Percentiles rank a stretch among this genome's conserved stretches.
These are phyloP conservation scores for Coryphaenoides rupestris DNA, from an alignment of 2,113 vertebrate species.

Conservation along the genomic window DNA sequence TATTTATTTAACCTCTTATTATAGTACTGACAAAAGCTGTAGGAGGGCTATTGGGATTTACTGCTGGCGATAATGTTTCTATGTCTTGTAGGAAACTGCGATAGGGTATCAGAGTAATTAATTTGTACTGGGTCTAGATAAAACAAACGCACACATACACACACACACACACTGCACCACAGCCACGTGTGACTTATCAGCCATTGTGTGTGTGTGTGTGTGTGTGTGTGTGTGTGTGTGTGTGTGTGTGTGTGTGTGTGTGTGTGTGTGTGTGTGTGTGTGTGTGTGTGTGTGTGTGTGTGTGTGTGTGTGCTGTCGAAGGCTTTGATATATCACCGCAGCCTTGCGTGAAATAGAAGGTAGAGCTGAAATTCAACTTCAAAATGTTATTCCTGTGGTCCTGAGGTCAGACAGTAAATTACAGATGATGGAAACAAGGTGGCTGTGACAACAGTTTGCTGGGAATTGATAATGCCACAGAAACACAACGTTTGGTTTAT, in stretches of 20 bases:
- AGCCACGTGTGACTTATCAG: too few species aligned
- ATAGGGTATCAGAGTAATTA: neutral
- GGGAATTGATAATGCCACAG: neutral
- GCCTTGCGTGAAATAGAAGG: neutral
- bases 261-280: neutral
- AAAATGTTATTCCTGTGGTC: neutral
- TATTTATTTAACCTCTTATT: neutral
- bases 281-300: too few species aligned
- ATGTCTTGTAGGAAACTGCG: neutral
- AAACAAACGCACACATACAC: too few species aligned
- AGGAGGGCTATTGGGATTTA: neutral
- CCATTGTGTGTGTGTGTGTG: neutral
- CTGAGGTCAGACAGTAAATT: neutral
- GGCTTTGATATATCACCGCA: constrained; percentile 1
- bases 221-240: neutral
- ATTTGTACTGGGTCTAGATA: neutral
- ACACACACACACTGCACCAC: too few species aligned
- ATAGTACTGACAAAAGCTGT: neutral
- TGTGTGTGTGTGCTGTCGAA: neutral
- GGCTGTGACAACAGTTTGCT: neutral
- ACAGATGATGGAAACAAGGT: neutral
- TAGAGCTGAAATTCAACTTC: neutral
- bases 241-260: neutral
- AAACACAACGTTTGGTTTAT: too few species aligned
- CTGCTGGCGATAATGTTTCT: neutral